Evolutionary conservation across 1,140 invertebrate species (phyloP).

Genomic region (Aphidius ervi): DNA sequence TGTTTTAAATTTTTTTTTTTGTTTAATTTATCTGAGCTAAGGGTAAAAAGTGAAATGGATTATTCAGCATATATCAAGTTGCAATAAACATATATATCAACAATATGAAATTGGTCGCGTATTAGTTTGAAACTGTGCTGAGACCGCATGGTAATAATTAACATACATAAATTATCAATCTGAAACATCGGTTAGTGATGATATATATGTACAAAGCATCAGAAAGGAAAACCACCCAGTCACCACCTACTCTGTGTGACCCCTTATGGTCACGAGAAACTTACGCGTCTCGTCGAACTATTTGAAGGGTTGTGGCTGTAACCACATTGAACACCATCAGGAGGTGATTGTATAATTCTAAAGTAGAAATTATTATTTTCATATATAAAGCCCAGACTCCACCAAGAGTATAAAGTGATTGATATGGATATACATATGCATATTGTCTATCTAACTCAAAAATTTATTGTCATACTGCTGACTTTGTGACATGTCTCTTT

Average conservation of each 20-base stretch:
- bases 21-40: no score
- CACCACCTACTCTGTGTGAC: not conserved
- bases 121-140: conserved; percentile 11
- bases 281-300: conserved; percentile 16
- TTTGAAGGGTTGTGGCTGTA: conserved; percentile 14
- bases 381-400: conserved; percentile 20
- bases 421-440: conserved; percentile 45
- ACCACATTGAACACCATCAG: conserved; percentile 20
- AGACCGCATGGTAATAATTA: conserved; percentile 51
- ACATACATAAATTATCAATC: conserved; percentile 55
- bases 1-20: no score
- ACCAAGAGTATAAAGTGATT: conserved; percentile 45
- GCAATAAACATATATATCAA: conserved; percentile 1
- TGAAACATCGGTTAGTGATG: conserved; percentile 45
- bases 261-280: not conserved
- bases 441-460: conserved; percentile 31
- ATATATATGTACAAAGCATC: not conserved
- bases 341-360: conserved; percentile 27
- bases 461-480: conserved; percentile 38
- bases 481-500: conserved; percentile 51
- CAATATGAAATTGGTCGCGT: conserved; percentile 7
- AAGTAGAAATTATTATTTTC: conserved; percentile 19
- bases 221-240: not conserved
- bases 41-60: no score
- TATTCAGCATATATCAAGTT: no score